Base-by-base conservation (phyloP, 2,888 invertebrate species). In the Trachelus stipa region DNA sequence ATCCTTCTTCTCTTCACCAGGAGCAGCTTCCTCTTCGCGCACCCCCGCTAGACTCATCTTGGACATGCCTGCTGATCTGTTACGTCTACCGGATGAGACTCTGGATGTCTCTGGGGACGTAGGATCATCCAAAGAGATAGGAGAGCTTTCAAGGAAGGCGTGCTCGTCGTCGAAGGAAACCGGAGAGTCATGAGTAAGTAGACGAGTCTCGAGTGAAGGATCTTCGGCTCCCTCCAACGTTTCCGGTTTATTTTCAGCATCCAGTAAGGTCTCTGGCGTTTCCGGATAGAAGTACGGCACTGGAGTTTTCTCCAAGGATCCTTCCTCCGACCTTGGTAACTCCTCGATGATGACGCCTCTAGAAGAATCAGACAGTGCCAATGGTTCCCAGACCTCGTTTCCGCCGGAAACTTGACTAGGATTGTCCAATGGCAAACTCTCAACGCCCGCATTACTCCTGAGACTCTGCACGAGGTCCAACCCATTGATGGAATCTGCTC, bases 331-430 rank as follows among this genome's bases (percentile, higher is more conserved):
- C 34, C 80, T 84, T 68, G 85, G 84, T n/a, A 91, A 81, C 76
- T 91, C 91, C 76, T 91, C 90, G 79, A 91, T 90, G 12, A 89
- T 78, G 4, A 90, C 78, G n/a, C 88, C 85, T 23, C 81, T 82
- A 12, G 86, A 81, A 30, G 80, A 78, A 6, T 80, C 83, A 30
- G 86, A 81, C 23, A 85, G 76, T 3, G 86, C 87, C 35, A 86
- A 68, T 11, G 87, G 85, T 76, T 88, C 86, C 40, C 83, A 80
- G n/a, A 81, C 30, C 79, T 77, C 3, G 56, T 77, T 79, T 74
- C 79, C 81, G 31, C 34, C 76, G 69, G 82, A 82, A 68, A 68
- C 34, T 30, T 81, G 74, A 12, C 77, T 77, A 11, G 35, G 6
- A 37, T 78, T 75, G 9, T 81, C 81, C 34, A 73, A 11, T 9